phyloP scores from a whole-genome alignment of 2,113 vertebrate species.

The Hyperopisus bebe region DNA sequence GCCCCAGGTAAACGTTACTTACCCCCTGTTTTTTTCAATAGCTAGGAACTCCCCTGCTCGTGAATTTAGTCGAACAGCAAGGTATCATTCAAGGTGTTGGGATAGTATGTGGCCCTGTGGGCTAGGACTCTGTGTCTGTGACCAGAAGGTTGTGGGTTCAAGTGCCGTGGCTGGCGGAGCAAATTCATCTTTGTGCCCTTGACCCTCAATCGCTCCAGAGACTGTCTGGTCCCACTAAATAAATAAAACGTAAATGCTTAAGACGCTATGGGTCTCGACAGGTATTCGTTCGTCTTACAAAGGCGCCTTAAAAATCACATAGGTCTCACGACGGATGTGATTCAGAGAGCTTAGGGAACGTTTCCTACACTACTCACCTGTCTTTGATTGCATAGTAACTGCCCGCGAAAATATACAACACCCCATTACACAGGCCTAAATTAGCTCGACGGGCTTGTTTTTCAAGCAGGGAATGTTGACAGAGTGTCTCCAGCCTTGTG shows the following conservation, averaged over 20 bases:
- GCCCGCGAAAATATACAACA: not conserved
- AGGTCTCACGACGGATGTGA: not conserved
- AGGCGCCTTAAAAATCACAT: not conserved
- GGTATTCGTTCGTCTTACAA: not conserved
- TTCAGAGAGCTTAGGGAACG: not conserved
- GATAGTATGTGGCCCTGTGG: not conserved
- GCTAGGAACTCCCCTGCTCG: no score
- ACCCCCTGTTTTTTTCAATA: no score
- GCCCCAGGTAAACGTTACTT: no score
- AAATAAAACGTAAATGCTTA: not conserved
- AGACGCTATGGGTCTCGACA: not conserved
- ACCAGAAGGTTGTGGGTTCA: not conserved
- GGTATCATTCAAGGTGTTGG: not conserved
- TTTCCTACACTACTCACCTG: not conserved
- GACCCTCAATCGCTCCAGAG: not conserved
- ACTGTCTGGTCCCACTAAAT: not conserved
- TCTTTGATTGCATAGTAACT: not conserved
- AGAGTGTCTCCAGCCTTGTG: not conserved
- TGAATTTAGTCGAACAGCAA: not conserved
- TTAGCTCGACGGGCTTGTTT: not conserved
- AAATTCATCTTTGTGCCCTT: not conserved
- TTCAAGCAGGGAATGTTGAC: not conserved
- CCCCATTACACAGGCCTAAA: not conserved
- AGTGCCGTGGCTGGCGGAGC: not conserved
- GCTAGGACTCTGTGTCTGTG: not conserved